These are phyloP conservation scores for Drepanosiphum platanoidis DNA, from an alignment of 2,888 invertebrate species.

Conservation along the genomic window DNA sequence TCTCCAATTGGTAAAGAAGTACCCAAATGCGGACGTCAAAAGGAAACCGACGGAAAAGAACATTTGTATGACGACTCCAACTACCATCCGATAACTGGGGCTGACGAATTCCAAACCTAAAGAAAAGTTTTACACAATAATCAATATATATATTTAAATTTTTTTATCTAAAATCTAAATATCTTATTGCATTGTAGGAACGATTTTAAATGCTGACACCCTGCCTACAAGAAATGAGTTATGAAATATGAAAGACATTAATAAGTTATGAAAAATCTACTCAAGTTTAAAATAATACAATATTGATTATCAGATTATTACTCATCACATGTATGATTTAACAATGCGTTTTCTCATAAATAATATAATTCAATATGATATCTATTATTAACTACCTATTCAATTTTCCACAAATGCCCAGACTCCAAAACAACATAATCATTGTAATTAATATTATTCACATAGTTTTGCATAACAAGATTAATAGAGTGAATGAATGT, in stretches of 20 bases:
- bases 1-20: slow-evolving; percentile 76
- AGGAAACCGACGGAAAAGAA: slow-evolving; percentile 81
- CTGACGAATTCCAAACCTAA: slow-evolving; percentile 78
- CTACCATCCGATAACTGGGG: slow-evolving; percentile 74
- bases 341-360: no score
- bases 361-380: no score
- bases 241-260: no score
- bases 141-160: no score
- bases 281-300: no score
- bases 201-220: no score
- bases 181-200: neutral
- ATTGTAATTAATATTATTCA: neutral
- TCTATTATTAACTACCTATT: no score
- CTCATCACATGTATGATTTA: neutral
- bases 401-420: no score
- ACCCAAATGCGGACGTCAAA: slow-evolving; percentile 75
- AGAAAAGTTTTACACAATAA: slow-evolving; percentile 62
- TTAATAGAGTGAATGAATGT: neutral
- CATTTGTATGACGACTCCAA: slow-evolving; percentile 78
- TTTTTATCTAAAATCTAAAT: neutral
- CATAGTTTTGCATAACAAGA: neutral
- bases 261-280: no score
- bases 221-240: no score
- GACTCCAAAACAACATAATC: neutral
- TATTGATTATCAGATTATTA: neutral